Conservation (phyloP, 2,888 invertebrate species). For the Busseola fusca region DNA sequence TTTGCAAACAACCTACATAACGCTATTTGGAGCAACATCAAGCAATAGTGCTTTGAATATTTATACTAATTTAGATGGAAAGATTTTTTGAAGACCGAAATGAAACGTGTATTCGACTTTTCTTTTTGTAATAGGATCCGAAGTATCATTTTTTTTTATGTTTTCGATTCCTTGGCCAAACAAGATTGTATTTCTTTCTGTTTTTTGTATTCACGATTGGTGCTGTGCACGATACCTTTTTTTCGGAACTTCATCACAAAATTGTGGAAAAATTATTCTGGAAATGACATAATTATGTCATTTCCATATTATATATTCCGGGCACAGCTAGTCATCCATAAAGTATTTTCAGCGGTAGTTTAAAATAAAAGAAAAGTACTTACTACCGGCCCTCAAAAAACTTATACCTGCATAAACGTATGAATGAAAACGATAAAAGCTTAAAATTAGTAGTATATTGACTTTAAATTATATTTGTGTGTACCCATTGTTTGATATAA, state of each 20-base stretch:
- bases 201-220: background rate
- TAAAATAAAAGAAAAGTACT: slow-evolving; percentile 11
- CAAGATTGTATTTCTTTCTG: background rate
- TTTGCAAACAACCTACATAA: slow-evolving; percentile 31
- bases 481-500: too few species aligned
- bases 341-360: background rate
- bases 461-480: too few species aligned
- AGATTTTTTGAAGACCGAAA: slow-evolving; percentile 41
- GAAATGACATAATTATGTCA: slow-evolving; percentile 31
- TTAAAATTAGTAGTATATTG: too few species aligned
- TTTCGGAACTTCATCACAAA: background rate
- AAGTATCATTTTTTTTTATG: background rate
- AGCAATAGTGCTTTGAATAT: slow-evolving; percentile 39
- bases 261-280: background rate
- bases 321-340: background rate
- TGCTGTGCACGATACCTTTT: background rate
- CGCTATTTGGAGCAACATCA: slow-evolving; percentile 28
- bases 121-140: slow-evolving; percentile 22
- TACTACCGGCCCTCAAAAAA: background rate
- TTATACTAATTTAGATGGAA: slow-evolving; percentile 31
- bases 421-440: too few species aligned
- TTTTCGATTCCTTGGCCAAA: background rate
- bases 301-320: too few species aligned
- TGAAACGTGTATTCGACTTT: slow-evolving; percentile 12
- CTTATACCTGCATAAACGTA: background rate